A percentile compares a stretch with the other conserved stretches of the same genome.
Conservation (phyloP, 1,140 invertebrate genomes). For the Drosophila nebulosa region DNA sequence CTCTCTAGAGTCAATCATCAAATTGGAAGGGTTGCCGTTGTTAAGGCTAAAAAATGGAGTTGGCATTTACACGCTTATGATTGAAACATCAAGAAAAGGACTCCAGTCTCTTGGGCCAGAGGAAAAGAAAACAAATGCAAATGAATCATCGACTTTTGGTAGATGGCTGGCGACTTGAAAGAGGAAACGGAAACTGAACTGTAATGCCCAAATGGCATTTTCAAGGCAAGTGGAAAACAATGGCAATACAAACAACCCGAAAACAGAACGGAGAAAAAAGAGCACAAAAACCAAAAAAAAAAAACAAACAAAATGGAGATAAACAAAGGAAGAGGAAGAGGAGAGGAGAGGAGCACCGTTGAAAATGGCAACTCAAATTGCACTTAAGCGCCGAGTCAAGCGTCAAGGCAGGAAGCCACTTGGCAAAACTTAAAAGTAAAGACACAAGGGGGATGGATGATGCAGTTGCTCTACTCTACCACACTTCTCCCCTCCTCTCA, state of each 20-base stretch:
- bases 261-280: background rate
- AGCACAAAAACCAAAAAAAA: background rate
- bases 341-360: conserved; percentile 12
- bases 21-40: conserved; percentile 16
- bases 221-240: conserved; percentile 43
- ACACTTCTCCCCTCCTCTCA: conserved; percentile 17
- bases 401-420: conserved; percentile 73
- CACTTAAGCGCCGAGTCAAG: conserved; percentile 76
- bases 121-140: conserved; percentile 19
- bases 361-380: conserved; percentile 77
- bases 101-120: background rate
- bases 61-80: conserved; percentile 21
- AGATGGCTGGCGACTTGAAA: conserved; percentile 45
- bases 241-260: conserved; percentile 43
- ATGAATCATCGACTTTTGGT: conserved; percentile 30
- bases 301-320: background rate
- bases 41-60: background rate
- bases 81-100: conserved; percentile 42
- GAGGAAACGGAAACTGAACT: conserved; percentile 67
- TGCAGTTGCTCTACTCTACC: conserved; percentile 7
- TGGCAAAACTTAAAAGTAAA: conserved; percentile 54
- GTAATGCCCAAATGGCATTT: conserved; percentile 49
- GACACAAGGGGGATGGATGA: conserved; percentile 22
- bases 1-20: background rate
- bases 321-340: background rate